A percentile compares a stretch with the other conserved stretches of the same genome.
phyloP scores from a whole-genome alignment of 2,888 invertebrate species.

The Drosophila recens region DNA sequence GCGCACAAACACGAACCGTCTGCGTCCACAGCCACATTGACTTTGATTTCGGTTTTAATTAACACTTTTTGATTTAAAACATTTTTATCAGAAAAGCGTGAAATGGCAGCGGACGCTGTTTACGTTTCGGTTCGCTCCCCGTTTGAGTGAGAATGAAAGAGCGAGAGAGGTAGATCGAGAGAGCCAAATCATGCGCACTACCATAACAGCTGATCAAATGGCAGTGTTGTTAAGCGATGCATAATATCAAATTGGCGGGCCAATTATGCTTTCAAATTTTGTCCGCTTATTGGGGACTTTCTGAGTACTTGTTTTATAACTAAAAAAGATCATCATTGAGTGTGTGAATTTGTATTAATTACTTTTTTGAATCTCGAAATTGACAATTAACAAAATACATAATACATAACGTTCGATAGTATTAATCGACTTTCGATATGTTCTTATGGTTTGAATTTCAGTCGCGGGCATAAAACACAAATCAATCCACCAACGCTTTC shows the following conservation, averaged over 20 bases:
- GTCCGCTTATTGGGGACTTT: background rate
- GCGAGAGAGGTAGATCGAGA: conserved; percentile 27
- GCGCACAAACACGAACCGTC: conserved; percentile 69
- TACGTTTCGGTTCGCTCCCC: conserved; percentile 69
- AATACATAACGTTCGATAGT: conserved; percentile 19
- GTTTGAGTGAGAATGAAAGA: conserved; percentile 32
- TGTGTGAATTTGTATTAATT: background rate
- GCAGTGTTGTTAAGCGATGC: conserved; percentile 33
- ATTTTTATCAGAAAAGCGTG: conserved; percentile 78
- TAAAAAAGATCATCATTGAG: background rate
- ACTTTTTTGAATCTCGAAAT: no score
- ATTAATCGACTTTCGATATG: conserved; percentile 29
- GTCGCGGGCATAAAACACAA: conserved; percentile 30
- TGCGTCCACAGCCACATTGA: conserved; percentile 76
- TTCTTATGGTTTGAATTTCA: conserved; percentile 15
- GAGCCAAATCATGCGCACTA: conserved; percentile 53
- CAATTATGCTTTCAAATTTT: conserved; percentile 8
- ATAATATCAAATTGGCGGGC: conserved; percentile 16
- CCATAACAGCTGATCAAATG: conserved; percentile 34
- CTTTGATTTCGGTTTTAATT: conserved; percentile 77
- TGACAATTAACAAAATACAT: background rate
- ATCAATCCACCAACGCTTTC: conserved; percentile 21
- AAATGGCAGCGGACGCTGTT: conserved; percentile 72
- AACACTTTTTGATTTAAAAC: conserved; percentile 80
- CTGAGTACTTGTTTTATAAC: background rate